phyloP scores from a whole-genome alignment of 2,888 invertebrate species.

The Vesta saturnalis region DNA sequence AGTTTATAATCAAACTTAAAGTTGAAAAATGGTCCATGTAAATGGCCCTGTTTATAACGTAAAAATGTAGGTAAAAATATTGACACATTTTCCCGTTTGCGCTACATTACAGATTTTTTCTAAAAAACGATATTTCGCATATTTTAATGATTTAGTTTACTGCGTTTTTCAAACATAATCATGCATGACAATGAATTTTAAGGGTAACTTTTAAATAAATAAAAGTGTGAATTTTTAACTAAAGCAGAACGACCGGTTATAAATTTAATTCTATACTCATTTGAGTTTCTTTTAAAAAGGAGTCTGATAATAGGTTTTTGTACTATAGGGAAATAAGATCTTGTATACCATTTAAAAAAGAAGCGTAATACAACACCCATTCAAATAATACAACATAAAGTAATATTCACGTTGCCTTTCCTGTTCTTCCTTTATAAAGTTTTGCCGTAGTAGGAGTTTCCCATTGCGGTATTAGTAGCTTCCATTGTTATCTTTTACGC shows the following conservation, averaged over 20 bases:
- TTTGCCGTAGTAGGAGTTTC: background rate
- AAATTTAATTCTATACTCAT: constrained; percentile 21
- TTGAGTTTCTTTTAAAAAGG: constrained; percentile 17
- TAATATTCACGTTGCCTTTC: constrained; percentile 11
- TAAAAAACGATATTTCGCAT: too few relatives aligned
- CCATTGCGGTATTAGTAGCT: background rate
- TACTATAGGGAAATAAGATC: constrained; percentile 28
- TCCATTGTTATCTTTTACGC: background rate
- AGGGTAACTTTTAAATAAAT: too few relatives aligned
- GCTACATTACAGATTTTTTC: too few relatives aligned
- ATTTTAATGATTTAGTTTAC: too few relatives aligned
- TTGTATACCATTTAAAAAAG: constrained; percentile 8
- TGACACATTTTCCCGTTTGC: too few relatives aligned
- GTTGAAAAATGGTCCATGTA: too few relatives aligned
- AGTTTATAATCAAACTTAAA: too few relatives aligned
- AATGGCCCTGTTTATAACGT: too few relatives aligned
- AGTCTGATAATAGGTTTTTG: constrained; percentile 19
- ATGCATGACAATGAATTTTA: too few relatives aligned
- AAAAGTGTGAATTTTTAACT: too few relatives aligned
- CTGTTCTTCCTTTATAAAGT: background rate
- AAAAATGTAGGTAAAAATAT: too few relatives aligned
- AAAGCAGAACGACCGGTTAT: background rate
- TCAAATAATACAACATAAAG: constrained; percentile 1
- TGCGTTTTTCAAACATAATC: too few relatives aligned
- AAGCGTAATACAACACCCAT: constrained; percentile 11